Evolutionary conservation across 2,797 vertebrate genomes (phyloP), one percentile per base, ranked within the genome.

Genomic region (Cyprinella venusta): DNA sequence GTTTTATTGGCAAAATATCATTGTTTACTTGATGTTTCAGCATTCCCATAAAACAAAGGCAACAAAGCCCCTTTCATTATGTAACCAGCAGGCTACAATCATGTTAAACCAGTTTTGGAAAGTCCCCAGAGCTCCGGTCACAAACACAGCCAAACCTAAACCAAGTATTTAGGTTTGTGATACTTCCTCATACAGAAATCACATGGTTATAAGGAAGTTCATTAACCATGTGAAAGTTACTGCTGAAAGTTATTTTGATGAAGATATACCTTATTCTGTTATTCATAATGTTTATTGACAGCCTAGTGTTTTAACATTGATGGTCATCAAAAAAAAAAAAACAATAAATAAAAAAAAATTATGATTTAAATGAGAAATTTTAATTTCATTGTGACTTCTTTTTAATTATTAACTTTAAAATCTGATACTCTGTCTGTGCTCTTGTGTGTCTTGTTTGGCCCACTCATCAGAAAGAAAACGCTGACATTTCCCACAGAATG

Each of bases 401-500:
- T 56, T 50, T 16, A 21, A 56, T 5, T n/a, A 2, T 56, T n/a
- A 10, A n/a, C 21, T 56, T 56, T 10, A n/a, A 56, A n/a, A 56
- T 50, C 5, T 50, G 21, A 56, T 13, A 6, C 0, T 59, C 4
- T 59, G 9, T 24, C 21, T 61, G 10, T 61, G n/a, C 0, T 59
- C 5, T 19, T 26, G 40, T 45, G 68, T 45, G 0, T 50, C 48
- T 50, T 16, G 1, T 50, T 68, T 18, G 13, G 12, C 2, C 13
- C 21, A 71, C 24, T 18, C 40, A 70, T 70, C 2, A 45, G 42
- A 16, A 24, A 70, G n/a, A 3, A 18, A 26, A 26, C 2, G 38
- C 67, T 45, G 40, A 45, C 40, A 45, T 70, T 70, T 70, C 68
- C 40, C 68, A 50, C 68, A 26, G 42, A 48, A 48, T 48, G 42